phyloP scores from a whole-genome alignment of 2,797 vertebrate species.

The Argentina silus region DNA sequence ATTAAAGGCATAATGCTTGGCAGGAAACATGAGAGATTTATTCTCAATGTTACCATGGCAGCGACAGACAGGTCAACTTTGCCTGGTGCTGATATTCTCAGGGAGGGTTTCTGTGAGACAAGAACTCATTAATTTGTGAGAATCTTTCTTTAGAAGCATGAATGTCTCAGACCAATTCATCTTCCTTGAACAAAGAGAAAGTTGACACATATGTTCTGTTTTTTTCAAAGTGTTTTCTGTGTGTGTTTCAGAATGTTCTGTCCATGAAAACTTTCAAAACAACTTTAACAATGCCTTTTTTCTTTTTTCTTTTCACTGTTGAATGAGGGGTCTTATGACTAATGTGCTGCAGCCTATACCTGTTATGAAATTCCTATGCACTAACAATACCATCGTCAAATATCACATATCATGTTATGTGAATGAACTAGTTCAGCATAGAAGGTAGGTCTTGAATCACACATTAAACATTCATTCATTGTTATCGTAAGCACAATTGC shows the following conservation, averaged over 20 bases:
- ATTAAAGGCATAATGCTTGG: constrained; percentile 37
- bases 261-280: not conserved
- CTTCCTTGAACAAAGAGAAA: constrained; percentile 17
- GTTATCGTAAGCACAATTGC: not conserved
- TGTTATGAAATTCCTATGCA: no score
- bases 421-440: not conserved
- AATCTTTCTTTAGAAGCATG: constrained; percentile 31
- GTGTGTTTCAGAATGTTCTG: not conserved
- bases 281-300: not conserved
- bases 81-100: constrained; percentile 38
- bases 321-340: not conserved
- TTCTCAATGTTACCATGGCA: constrained; percentile 55
- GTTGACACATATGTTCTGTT: constrained; percentile 5
- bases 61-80: constrained; percentile 48
- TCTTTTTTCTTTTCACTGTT: not conserved
- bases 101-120: constrained; percentile 31
- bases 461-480: constrained; percentile 9
- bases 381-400: no score
- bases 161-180: constrained; percentile 7
- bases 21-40: constrained; percentile 33
- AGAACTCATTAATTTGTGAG: constrained; percentile 37
- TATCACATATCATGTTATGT: not conserved
- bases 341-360: not conserved
- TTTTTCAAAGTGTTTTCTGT: not conserved
- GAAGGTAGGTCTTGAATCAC: not conserved